Evolutionary conservation across 53 echinoderm and acorn worm species (phyloP).

Genomic region (Patiria pectinifera): DNA sequence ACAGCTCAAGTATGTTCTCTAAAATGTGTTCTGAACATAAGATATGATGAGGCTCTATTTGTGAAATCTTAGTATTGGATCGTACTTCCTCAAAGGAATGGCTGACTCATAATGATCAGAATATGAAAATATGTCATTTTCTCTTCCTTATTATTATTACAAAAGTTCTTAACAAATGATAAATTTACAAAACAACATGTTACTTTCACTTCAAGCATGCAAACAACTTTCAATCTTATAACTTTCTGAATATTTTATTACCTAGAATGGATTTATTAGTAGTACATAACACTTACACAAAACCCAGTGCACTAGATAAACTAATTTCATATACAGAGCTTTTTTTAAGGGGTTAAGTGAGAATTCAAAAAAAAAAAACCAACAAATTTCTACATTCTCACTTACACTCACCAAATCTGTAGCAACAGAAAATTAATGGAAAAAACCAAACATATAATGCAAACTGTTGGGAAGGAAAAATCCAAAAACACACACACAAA

Average conservation of each 20-base stretch:
- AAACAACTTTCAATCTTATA: background rate
- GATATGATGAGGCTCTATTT: background rate
- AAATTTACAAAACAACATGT: background rate
- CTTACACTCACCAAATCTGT: slow-evolving; percentile 21
- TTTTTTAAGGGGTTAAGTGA: too few species aligned
- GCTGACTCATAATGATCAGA: background rate
- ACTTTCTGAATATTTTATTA: background rate
- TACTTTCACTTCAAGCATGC: background rate
- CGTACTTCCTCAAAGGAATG: background rate
- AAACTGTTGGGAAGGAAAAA: background rate
- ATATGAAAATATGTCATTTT: background rate
- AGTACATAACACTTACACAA: background rate
- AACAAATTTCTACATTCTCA: slow-evolving; percentile 17
- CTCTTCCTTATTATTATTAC: too few species aligned
- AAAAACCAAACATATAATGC: background rate
- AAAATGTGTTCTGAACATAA: background rate
- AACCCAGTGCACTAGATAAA: background rate
- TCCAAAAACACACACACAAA: slow-evolving; percentile 7
- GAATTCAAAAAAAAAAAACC: background rate
- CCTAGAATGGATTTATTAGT: background rate
- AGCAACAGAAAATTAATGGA: background rate
- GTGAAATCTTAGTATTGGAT: background rate
- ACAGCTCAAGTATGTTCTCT: background rate
- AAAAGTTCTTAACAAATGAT: background rate
- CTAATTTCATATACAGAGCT: background rate